These are phyloP conservation scores for Neolamprologus kungweensis DNA, from an alignment of 2,113 vertebrate genomes.

Conservation along the genomic window DNA sequence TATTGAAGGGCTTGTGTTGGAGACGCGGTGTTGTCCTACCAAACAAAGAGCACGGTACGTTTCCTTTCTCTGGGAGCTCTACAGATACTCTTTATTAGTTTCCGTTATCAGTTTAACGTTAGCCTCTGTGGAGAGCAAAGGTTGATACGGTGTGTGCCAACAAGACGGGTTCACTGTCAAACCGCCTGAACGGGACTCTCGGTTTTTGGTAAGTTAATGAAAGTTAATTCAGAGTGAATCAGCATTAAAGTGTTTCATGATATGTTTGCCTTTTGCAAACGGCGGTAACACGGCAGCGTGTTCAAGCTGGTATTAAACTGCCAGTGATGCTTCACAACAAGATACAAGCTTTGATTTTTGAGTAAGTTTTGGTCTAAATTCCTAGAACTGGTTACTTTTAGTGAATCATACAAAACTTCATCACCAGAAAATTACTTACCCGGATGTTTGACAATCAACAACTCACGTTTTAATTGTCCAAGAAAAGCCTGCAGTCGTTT, in stretches of 20 bases:
- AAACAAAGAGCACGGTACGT: background rate
- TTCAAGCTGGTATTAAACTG: background rate
- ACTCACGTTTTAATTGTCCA: background rate
- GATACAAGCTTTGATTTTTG: background rate
- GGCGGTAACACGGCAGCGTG: background rate
- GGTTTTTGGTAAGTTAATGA: background rate
- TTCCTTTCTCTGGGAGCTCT: background rate
- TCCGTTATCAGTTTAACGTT: background rate
- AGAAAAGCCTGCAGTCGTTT: background rate
- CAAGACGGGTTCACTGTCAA: background rate
- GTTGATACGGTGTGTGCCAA: background rate
- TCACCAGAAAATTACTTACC: background rate
- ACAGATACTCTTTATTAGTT: background rate
- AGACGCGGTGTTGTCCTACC: background rate
- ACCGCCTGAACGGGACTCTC: accelerated
- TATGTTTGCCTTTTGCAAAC: background rate
- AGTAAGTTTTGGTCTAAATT: background rate
- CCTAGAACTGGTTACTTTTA: background rate
- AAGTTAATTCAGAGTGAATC: background rate
- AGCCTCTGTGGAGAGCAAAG: background rate
- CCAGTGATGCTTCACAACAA: background rate
- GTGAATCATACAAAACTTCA: background rate
- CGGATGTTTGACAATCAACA: background rate
- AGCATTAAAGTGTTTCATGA: accelerated
- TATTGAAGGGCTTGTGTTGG: background rate